Evolutionary conservation across 2,797 vertebrate species (phyloP).

Genomic region (Ficedula albicollis): DNA sequence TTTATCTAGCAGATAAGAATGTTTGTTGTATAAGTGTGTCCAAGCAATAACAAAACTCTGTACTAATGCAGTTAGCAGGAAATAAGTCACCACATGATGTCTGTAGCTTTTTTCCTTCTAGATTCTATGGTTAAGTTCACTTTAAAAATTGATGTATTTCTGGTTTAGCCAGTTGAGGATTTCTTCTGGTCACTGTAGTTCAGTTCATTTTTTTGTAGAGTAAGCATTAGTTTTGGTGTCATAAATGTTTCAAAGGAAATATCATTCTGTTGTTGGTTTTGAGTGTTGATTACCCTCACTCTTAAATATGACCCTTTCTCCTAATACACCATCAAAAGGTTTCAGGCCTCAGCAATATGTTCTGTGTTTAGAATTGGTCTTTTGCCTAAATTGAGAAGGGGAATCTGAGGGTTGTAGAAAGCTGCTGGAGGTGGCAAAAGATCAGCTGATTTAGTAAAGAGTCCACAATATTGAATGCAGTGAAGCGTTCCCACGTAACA

Average conservation of each 20-base stretch:
- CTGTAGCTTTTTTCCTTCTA: background rate
- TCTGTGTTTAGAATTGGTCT: constrained; percentile 30
- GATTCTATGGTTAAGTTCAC: background rate
- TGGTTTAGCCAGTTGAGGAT: background rate
- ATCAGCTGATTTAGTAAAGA: background rate
- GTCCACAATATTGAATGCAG: background rate
- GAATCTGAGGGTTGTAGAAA: background rate
- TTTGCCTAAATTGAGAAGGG: background rate
- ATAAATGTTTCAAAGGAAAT: background rate
- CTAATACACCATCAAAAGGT: background rate
- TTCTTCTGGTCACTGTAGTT: background rate
- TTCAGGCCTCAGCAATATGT: constrained; percentile 6
- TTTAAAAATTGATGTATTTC: background rate
- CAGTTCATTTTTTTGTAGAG: background rate
- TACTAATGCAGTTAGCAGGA: background rate
- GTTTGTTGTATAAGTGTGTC: background rate
- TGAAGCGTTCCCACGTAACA: background rate
- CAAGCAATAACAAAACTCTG: background rate
- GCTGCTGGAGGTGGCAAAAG: background rate
- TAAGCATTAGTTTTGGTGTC: background rate
- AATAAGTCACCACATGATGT: background rate
- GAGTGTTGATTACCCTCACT: background rate
- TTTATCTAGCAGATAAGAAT: background rate
- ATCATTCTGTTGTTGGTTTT: background rate
- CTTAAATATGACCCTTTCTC: background rate